Conservation (phyloP, 2,113 vertebrate species). For the Herpetotheres cachinnans region DNA sequence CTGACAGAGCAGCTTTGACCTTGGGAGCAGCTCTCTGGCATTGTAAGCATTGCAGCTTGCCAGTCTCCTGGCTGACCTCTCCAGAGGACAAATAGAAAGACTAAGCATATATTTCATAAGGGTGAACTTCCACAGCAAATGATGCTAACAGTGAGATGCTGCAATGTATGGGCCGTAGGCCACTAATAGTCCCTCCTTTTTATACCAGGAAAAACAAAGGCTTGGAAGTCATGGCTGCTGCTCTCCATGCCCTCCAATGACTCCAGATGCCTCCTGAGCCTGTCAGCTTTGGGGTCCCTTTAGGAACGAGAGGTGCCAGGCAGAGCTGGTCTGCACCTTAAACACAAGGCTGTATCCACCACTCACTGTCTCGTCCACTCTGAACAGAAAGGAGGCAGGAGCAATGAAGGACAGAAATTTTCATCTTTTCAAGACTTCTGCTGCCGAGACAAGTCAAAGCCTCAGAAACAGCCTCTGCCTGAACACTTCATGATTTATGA, state of each 20-base stretch:
- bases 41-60: rapidly evolving
- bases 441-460: background rate
- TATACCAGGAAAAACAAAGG: background rate
- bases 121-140: background rate
- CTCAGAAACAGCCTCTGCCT: background rate
- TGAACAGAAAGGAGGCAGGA: background rate
- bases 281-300: rapidly evolving
- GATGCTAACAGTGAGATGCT: background rate
- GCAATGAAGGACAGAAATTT: background rate
- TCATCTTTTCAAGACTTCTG: background rate
- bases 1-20: background rate
- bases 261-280: background rate
- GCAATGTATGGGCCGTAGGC: background rate
- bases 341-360: background rate
- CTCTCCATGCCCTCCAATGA: background rate
- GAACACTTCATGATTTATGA: background rate
- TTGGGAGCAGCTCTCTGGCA: background rate
- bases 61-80: background rate
- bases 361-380: rapidly evolving
- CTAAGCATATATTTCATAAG: background rate
- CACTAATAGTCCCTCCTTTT: background rate
- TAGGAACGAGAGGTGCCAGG: background rate
- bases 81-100: background rate
- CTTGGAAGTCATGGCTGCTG: background rate
- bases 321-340: background rate